These are phyloP conservation scores for Ptychochromis oligacanthus DNA, from an alignment of 2,113 vertebrate genomes.

Conservation along the genomic window DNA sequence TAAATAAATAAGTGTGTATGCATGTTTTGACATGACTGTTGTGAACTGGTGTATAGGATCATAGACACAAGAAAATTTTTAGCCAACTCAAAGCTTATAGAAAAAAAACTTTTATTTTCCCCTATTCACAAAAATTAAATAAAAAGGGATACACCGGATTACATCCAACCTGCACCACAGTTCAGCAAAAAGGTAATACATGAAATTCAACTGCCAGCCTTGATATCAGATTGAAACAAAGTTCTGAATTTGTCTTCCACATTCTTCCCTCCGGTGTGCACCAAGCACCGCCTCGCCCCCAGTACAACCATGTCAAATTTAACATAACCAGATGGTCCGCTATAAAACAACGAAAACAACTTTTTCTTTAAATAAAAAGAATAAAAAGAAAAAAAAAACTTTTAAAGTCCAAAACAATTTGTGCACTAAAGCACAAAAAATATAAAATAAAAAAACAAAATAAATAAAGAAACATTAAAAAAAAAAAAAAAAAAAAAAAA, in stretches of 20 bases:
- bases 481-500: background rate
- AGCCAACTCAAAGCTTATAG: constrained; percentile 57
- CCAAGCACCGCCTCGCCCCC: constrained; percentile 53
- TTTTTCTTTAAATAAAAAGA: constrained; percentile 82
- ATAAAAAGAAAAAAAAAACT: constrained; percentile 64
- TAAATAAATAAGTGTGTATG: too few species aligned
- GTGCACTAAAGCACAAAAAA: constrained; percentile 71
- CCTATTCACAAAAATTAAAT: constrained; percentile 77
- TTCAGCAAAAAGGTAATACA: constrained; percentile 65
- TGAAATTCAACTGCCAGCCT: constrained; percentile 64
- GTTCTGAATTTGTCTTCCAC: constrained; percentile 62
- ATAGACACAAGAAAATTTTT: background rate
- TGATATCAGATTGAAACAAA: constrained; percentile 69
- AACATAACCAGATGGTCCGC: constrained; percentile 73
- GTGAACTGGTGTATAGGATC: background rate
- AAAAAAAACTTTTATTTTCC: constrained; percentile 78
- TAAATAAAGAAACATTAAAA: constrained; percentile 33
- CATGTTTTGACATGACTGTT: too few species aligned
- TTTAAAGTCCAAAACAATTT: constrained; percentile 80
- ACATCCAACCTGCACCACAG: constrained; percentile 77
- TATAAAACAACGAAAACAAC: constrained; percentile 80
- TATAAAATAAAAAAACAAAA: constrained; percentile 39
- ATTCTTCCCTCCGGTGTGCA: constrained; percentile 59
- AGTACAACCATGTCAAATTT: constrained; percentile 57
- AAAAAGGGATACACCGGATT: constrained; percentile 75